Conservation (phyloP, 1,140 invertebrate species). For the Patella vulgata region DNA sequence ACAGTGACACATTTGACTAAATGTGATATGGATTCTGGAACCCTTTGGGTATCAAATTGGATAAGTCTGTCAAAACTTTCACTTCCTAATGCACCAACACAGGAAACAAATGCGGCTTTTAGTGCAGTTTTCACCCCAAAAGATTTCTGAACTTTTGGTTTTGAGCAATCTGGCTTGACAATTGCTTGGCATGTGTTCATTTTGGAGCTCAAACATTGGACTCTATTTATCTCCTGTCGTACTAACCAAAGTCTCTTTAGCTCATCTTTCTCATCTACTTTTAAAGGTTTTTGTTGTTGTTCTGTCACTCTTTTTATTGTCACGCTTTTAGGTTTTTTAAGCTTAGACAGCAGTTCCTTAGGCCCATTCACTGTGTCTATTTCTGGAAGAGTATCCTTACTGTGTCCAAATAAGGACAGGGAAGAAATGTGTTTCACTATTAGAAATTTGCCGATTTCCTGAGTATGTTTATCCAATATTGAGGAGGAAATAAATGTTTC, state of each 20-base stretch:
- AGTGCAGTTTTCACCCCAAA: constrained; percentile 10
- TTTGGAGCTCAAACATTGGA: constrained; percentile 14
- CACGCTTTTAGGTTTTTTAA: constrained; percentile 15
- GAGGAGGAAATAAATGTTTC: too few species aligned
- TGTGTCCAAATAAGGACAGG: constrained; percentile 3
- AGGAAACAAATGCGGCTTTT: neutral
- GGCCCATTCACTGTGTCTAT: constrained; percentile 10
- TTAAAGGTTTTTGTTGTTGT: constrained; percentile 2
- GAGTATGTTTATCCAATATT: too few species aligned
- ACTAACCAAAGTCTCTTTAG: constrained; percentile 10
- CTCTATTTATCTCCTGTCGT: constrained; percentile 8
- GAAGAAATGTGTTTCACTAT: constrained; percentile 4
- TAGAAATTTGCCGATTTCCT: constrained; percentile 17
- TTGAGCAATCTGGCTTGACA: constrained; percentile 26
- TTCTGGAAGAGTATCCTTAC: constrained; percentile 7
- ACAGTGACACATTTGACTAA: constrained; percentile 2
- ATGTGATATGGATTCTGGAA: neutral
- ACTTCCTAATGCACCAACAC: neutral
- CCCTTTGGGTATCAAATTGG: neutral
- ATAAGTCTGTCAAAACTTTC: neutral
- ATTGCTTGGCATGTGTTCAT: constrained; percentile 27
- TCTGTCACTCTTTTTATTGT: constrained; percentile 15
- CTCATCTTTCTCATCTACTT: constrained; percentile 13
- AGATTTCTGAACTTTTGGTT: constrained; percentile 21
- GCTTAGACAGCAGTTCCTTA: constrained; percentile 6